These are phyloP conservation scores for Phrynocephalus forsythii DNA, from an alignment of 2,797 vertebrate genomes.

Conservation along the genomic window DNA sequence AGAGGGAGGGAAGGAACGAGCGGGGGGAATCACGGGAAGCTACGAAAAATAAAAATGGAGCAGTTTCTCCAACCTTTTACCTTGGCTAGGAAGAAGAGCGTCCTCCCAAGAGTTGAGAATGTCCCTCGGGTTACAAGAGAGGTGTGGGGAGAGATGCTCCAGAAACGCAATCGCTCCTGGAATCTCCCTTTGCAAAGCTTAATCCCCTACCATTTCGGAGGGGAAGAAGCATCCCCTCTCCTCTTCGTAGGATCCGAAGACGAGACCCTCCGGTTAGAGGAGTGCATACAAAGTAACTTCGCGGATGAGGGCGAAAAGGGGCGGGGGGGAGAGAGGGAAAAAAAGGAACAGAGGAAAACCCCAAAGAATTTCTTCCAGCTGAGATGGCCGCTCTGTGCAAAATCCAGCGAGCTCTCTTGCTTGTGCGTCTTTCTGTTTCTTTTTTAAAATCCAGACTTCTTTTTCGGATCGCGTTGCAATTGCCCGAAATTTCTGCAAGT, in stretches of 20 bases:
- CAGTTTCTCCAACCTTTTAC: slow-evolving; percentile 68
- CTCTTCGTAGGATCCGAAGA: slow-evolving; percentile 38
- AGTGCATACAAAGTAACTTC: slow-evolving; percentile 79
- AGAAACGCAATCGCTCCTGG: slow-evolving; percentile 73
- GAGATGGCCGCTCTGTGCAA: slow-evolving; percentile 79
- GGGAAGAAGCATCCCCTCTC: slow-evolving; percentile 20
- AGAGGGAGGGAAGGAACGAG: slow-evolving; percentile 47
- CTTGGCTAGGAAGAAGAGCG: slow-evolving; percentile 67
- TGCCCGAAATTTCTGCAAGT: slow-evolving; percentile 67
- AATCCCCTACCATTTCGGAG: slow-evolving; percentile 74
- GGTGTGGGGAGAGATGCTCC: slow-evolving; percentile 77
- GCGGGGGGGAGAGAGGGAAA: no score
- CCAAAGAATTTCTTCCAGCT: slow-evolving; percentile 70
- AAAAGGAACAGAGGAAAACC: neutral
- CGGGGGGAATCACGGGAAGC: slow-evolving; percentile 42
- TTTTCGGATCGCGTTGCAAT: slow-evolving; percentile 72
- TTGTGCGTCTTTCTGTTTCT: slow-evolving; percentile 77
- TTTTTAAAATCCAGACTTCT: slow-evolving; percentile 77
- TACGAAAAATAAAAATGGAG: slow-evolving; percentile 45
- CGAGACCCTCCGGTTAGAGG: slow-evolving; percentile 56
- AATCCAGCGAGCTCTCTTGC: slow-evolving; percentile 71
- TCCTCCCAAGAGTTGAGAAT: slow-evolving; percentile 63
- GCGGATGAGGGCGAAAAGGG: slow-evolving; percentile 59
- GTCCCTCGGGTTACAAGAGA: slow-evolving; percentile 55
- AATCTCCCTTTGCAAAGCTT: slow-evolving; percentile 69